phyloP scores from a whole-genome alignment of 2,888 invertebrate species.

The Eristalis pertinax region DNA sequence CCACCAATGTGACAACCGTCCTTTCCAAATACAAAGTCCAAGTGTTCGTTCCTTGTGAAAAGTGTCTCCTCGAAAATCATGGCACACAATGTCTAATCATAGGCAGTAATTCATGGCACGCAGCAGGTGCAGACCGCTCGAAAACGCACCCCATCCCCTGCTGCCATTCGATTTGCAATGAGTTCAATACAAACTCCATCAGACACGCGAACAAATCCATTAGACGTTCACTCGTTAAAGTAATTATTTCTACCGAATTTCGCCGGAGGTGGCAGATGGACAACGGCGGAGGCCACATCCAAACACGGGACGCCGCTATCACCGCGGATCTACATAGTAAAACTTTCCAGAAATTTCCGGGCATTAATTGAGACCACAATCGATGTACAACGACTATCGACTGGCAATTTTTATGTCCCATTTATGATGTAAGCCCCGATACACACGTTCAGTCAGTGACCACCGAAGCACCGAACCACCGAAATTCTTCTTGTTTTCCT shows the following conservation, averaged over 20 bases:
- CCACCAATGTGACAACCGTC: neutral
- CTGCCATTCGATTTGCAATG: constrained; percentile 5
- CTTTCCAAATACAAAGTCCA: neutral
- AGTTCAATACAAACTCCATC: constrained; percentile 8
- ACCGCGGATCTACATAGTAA: neutral
- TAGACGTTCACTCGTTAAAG: neutral
- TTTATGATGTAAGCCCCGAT: constrained; percentile 28
- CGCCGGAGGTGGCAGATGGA: neutral
- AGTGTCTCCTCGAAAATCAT: neutral
- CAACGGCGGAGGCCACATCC: neutral
- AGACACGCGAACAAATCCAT: constrained; percentile 3
- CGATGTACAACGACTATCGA: neutral
- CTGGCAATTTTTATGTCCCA: neutral
- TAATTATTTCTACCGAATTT: neutral
- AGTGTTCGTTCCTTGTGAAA: neutral
- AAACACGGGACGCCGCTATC: neutral
- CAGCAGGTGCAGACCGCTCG: neutral
- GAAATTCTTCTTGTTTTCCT: neutral
- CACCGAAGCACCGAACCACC: neutral
- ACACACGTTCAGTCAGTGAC: constrained; percentile 12
- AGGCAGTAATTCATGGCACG: neutral
- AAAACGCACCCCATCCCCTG: neutral
- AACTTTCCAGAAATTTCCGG: constrained; percentile 8
- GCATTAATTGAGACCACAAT: neutral
- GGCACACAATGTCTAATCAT: constrained; percentile 1